These are phyloP conservation scores for Meloidogyne hapla DNA, from an alignment of 1,140 invertebrate species.

Conservation along the genomic window DNA sequence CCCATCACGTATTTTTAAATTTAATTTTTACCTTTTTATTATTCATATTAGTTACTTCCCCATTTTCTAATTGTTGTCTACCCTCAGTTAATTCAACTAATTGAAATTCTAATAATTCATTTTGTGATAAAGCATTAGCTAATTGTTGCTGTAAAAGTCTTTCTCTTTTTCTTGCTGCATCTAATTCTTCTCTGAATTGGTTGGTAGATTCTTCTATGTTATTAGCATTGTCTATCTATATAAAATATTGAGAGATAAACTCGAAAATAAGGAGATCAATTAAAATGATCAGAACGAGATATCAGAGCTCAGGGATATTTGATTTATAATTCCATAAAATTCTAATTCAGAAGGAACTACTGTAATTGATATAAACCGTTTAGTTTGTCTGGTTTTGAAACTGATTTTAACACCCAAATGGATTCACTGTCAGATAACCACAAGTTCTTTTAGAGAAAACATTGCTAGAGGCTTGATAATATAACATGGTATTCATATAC, in stretches of 20 bases:
- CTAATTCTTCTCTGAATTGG: constrained; percentile 18
- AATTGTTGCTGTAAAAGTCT: constrained; percentile 47
- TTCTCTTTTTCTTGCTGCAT: constrained; percentile 7
- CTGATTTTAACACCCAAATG: too few relatives aligned
- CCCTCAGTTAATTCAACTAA: constrained; percentile 50
- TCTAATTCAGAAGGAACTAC: too few relatives aligned
- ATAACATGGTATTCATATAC: too few relatives aligned
- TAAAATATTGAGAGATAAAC: neutral
- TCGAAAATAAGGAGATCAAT: neutral
- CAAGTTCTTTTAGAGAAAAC: too few relatives aligned
- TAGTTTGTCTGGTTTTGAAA: too few relatives aligned
- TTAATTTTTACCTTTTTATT: neutral
- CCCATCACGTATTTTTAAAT: too few relatives aligned
- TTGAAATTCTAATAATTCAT: constrained; percentile 60
- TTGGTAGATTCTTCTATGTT: constrained; percentile 4
- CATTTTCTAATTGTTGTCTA: constrained; percentile 11
- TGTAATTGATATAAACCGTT: too few relatives aligned
- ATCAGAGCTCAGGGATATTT: too few relatives aligned
- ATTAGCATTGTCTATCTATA: constrained; percentile 13
- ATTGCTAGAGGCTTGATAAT: too few relatives aligned
- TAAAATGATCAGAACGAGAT: too few relatives aligned
- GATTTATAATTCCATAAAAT: too few relatives aligned
- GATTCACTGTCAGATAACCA: too few relatives aligned
- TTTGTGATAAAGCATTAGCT: constrained; percentile 47
- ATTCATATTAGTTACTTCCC: neutral